These are phyloP conservation scores for Tetraneura akinire DNA, from an alignment of 1,140 invertebrate species.

Conservation along the genomic window DNA sequence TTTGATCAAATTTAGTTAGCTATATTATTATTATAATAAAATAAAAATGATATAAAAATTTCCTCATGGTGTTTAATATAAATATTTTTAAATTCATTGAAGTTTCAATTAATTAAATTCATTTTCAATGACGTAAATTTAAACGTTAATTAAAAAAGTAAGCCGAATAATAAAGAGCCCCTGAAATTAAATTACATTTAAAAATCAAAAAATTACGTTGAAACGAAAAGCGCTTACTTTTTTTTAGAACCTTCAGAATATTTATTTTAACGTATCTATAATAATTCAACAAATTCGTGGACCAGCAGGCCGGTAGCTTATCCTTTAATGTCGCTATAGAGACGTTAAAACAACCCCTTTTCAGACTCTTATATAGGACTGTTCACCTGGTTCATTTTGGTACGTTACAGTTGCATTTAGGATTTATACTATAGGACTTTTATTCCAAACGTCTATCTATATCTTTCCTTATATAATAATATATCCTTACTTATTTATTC, in stretches of 20 bases:
- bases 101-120: no score
- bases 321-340: conserved; percentile 10
- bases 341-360: conserved; percentile 22
- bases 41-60: no score
- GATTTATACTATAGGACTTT: conserved; percentile 12
- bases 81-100: no score
- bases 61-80: no score
- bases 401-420: conserved; percentile 26
- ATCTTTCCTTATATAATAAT: conserved; percentile 2
- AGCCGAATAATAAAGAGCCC: neutral
- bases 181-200: no score
- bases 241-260: neutral
- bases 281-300: conserved; percentile 15
- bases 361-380: conserved; percentile 13
- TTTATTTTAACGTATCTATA: conserved; percentile 22
- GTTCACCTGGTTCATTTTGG: conserved; percentile 20
- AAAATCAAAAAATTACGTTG: neutral
- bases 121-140: no score
- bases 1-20: no score
- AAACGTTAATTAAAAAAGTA: no score
- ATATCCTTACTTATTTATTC: conserved; percentile 7
- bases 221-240: conserved; percentile 20
- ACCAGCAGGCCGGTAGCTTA: neutral
- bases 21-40: no score
- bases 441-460: conserved; percentile 22